These are phyloP conservation scores for Alouatta palliata DNA, from an alignment of 2,113 vertebrate species.

Conservation along the genomic window DNA sequence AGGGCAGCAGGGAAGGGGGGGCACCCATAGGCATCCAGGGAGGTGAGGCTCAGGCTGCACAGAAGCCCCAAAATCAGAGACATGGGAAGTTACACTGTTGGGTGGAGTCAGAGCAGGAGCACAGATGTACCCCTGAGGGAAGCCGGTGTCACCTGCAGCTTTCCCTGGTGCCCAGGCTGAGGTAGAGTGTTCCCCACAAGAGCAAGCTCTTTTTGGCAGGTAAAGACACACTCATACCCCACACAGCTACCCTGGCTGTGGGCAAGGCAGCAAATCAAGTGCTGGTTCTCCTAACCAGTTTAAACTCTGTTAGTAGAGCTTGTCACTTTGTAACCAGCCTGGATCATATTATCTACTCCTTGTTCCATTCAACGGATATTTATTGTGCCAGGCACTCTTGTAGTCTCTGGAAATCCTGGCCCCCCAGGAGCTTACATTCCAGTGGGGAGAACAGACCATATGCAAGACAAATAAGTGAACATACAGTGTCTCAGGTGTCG, in stretches of 20 bases:
- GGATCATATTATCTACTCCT: neutral
- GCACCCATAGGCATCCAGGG: rapidly evolving
- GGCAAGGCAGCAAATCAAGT: rapidly evolving
- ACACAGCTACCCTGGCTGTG: neutral
- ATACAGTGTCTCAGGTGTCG: too few relatives aligned
- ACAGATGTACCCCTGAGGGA: neutral
- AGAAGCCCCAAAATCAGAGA: neutral
- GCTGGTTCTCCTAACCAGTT: neutral
- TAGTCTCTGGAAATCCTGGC: neutral
- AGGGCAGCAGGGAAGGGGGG: neutral
- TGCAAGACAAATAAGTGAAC: neutral
- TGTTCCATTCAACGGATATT: neutral
- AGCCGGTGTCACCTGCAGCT: neutral
- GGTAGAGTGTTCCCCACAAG: neutral
- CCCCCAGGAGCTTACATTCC: neutral
- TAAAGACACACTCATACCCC: rapidly evolving
- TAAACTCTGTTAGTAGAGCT: neutral
- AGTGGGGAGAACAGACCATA: neutral
- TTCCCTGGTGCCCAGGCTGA: neutral
- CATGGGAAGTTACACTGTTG: neutral
- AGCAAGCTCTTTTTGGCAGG: neutral
- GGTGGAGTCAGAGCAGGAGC: too few relatives aligned
- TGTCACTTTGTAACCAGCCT: neutral
- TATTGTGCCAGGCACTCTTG: neutral
- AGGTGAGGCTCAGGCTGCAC: neutral